Evolutionary conservation across 2,113 vertebrate genomes (phyloP).

Genomic region (Myrmophylax atrothorax): DNA sequence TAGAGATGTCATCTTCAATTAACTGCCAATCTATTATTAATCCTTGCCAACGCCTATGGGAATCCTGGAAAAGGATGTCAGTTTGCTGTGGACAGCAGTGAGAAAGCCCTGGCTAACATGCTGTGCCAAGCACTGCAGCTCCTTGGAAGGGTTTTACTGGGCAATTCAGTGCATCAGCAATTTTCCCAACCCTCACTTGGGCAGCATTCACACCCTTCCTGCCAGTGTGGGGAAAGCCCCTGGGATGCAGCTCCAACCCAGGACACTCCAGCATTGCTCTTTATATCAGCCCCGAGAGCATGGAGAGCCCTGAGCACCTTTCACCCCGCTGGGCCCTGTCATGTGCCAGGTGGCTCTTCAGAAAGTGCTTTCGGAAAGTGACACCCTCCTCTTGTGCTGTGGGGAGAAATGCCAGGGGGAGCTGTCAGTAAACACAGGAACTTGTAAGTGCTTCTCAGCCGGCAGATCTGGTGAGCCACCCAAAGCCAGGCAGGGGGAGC

Average conservation of each 20-base stretch:
- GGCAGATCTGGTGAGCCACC: accelerated
- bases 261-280: neutral
- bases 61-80: neutral
- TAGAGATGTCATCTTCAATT: conserved; percentile 14
- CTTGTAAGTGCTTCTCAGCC: neutral
- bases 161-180: neutral
- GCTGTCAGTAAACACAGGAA: neutral
- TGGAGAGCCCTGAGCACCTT: neutral
- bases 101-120: neutral
- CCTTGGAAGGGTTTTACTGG: neutral
- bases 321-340: accelerated
- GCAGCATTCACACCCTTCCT: neutral
- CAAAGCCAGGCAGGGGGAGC: accelerated
- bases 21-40: conserved; percentile 7
- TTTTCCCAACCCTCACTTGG: neutral
- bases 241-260: neutral
- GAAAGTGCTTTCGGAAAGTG: neutral
- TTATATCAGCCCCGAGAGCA: neutral
- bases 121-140: neutral
- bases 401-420: neutral
- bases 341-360: neutral
- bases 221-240: accelerated
- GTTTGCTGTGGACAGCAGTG: neutral
- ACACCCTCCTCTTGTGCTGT: neutral
- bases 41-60: neutral